Base-by-base conservation (phyloP, 2,888 invertebrate species). In the Herminia tarsipennalis region DNA sequence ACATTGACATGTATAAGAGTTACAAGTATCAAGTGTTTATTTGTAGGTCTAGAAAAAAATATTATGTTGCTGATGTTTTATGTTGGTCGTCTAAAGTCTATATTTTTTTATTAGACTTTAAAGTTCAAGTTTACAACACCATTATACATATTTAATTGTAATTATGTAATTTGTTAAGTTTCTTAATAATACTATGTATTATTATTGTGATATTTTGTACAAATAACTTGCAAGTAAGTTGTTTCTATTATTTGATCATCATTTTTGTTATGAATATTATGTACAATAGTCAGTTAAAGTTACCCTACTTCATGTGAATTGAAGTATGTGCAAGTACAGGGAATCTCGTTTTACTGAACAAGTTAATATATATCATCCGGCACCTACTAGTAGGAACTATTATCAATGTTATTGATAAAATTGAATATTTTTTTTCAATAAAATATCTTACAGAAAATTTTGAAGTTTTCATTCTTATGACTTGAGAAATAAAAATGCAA, bases 201-300 rank as follows among this genome's bases (percentile, higher is more conserved):
- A 73, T 64, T 77, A 82, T 84, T 88, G 88, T 89, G 88, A 88
- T 89, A 88, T 85, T 83, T 80, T 86, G 89, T 89, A 89, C 88
- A 89, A 89, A 88, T 81, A 78, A 76, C 74, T 80, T 78, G 76
- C 71, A 63, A 76, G 69, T 86, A 85, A 81, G 83, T 77, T 74
- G 77, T 81, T 80, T 72, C 57, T 70, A 58, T 66, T 61, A 56
- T 56, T 66, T 66, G 46, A 53, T 48, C 42, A 51, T 43, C 41
- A 38, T 35, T 54, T 56, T 60, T 52, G 47, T 64, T 56, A 42
- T 39, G 51, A 16, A 41, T 43, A 28, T 58, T 47, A 24, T 55
- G 47, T 56, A 51, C 42, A 54, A 47, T 54, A 64, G 56, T 58
- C 40, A 48, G 36, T 39, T 47, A 52, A 58, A 72, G 75, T 81